Percentiles rank a stretch among this genome's conserved stretches.
These are phyloP conservation scores for Apamea monoglypha DNA, from an alignment of 2,888 invertebrate genomes.

Conservation along the genomic window DNA sequence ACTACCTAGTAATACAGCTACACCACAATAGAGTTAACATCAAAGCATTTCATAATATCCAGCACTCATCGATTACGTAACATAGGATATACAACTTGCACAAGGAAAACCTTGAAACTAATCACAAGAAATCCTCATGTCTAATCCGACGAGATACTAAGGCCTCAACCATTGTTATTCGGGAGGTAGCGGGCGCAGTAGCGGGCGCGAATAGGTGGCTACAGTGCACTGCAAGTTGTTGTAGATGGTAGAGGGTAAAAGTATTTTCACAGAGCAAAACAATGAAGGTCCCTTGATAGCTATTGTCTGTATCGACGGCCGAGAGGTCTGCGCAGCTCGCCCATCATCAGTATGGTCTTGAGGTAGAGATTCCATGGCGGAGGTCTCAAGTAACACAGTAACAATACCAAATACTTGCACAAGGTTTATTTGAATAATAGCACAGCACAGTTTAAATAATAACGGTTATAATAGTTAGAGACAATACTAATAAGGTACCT, in stretches of 20 bases:
- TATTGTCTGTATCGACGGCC: too few species aligned
- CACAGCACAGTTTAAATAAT: too few species aligned
- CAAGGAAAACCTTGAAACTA: constrained; percentile 24
- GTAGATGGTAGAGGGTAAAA: not conserved
- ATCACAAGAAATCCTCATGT: constrained; percentile 33
- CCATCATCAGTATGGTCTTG: too few species aligned
- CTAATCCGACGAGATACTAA: not conserved
- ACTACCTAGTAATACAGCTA: not conserved
- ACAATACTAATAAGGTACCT: too few species aligned
- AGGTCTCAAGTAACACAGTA: too few species aligned
- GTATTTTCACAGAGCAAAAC: too few species aligned
- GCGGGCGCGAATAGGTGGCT: not conserved
- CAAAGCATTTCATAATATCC: not conserved
- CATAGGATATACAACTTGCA: not conserved
- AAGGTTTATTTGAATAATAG: too few species aligned
- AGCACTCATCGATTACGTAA: not conserved
- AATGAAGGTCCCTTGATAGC: not conserved
- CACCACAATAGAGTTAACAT: not conserved
- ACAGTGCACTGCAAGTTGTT: not conserved
- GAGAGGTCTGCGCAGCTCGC: too few species aligned
- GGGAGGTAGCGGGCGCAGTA: not conserved
- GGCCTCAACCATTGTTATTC: not conserved
- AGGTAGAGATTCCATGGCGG: too few species aligned
- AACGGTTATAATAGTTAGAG: too few species aligned
- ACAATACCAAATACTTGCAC: too few species aligned